These are phyloP conservation scores for Trialeurodes vaporariorum DNA, from an alignment of 1,140 invertebrate genomes.

Conservation along the genomic window DNA sequence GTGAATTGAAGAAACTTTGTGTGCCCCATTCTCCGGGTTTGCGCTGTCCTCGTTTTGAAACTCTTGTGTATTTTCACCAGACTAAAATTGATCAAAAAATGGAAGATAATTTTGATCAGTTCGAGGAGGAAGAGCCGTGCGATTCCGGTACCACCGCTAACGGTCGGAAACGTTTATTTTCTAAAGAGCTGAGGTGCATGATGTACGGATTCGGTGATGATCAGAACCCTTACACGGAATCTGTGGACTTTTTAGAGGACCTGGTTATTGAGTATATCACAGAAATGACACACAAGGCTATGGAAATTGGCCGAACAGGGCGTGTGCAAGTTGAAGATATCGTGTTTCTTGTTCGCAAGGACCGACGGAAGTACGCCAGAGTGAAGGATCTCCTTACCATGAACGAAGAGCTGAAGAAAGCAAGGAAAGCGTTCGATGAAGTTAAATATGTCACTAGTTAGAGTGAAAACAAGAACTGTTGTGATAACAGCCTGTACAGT, in stretches of 20 bases:
- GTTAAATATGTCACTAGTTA: constrained; percentile 66
- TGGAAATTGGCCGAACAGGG: constrained; percentile 92
- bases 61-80: no score
- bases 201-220: constrained; percentile 99
- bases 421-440: constrained; percentile 98
- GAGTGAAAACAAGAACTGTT: no score
- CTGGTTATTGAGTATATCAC: constrained; percentile 96
- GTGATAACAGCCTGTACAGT: no score
- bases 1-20: no score
- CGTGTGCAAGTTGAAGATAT: constrained; percentile 96
- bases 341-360: constrained; percentile 95
- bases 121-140: constrained; percentile 50
- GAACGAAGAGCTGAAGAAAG: constrained; percentile 98
- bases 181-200: constrained; percentile 92
- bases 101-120: constrained; percentile 25
- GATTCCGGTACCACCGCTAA: constrained; percentile 49
- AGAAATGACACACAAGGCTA: constrained; percentile 79
- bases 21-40: no score
- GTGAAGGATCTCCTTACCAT: constrained; percentile 95
- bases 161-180: constrained; percentile 71
- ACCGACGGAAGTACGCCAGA: constrained; percentile 91
- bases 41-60: no score
- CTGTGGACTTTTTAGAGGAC: constrained; percentile 94
- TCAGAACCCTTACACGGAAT: constrained; percentile 97
- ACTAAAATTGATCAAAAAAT: no score